Base-by-base conservation (phyloP, 2,888 invertebrate genomes). In the Latrodectus elegans region DNA sequence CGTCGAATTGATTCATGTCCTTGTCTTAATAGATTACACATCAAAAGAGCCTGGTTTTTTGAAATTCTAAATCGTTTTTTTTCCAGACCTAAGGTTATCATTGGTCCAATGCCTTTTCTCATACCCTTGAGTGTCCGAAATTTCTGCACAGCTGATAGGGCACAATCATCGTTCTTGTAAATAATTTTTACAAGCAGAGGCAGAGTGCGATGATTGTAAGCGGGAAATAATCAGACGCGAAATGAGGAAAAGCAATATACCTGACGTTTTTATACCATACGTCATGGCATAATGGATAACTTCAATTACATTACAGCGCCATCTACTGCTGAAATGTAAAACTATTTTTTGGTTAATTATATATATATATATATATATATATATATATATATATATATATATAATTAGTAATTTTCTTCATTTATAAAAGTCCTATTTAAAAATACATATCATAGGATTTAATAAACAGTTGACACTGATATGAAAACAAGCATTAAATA, bases 31-130 rank as follows among this genome's bases (percentile, higher is more conserved):
- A 77, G 51, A 65, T 77, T 49, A 11, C 65, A 77, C 77, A 77
- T 65, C 52, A 55, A 74, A 55, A 22, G 10, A 55, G 53, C 74
- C 74, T 52, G 74, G 53, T 26, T 55, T 22, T 74, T 74, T 26
- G 1, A n/a, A 55, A 60, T 74, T 74, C 17, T 55, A n/a, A 74
- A 55, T 74, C 55, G 4, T 15, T 53, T 74, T 74, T 55, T 55
- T 22, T 74, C 17, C 49, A 74, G 55, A 78, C 53, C 17, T 17
- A 60, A 1, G 17, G 70, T 68, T 2, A 52, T 53, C 55, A 78
- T 52, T 14, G 22, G 53, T 14, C 76, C 65, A 77, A 64, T 26
- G 68, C 78, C 68, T 68, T 78, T 74, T 74, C 22, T 17, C 55
- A 55, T 55, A 55, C 55, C 55, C 55, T 74, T 74, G 26, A 55